phyloP scores from a whole-genome alignment of 1,140 invertebrate species.

The Calliopsis andreniformis region DNA sequence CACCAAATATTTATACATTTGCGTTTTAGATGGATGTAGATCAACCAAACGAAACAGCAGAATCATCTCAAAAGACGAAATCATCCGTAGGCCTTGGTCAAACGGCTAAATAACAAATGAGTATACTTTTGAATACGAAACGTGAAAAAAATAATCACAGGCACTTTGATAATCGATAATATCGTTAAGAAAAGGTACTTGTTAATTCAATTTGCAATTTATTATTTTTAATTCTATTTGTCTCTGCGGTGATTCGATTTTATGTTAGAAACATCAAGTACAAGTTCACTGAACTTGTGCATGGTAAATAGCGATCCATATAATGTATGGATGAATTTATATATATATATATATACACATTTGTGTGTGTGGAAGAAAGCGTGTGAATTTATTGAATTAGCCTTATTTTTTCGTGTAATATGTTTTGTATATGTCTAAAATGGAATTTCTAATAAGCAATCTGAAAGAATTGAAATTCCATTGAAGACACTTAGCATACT shows the following conservation, averaged over 20 bases:
- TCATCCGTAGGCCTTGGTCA: slow-evolving; percentile 69
- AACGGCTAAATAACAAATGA: slow-evolving; percentile 79
- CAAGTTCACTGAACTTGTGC: slow-evolving; percentile 19
- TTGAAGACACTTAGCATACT: slow-evolving; percentile 4
- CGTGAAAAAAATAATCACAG: slow-evolving; percentile 64
- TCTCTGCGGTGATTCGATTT: not conserved
- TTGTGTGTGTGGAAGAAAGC: slow-evolving; percentile 4
- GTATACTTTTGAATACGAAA: slow-evolving; percentile 64
- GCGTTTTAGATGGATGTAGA: slow-evolving; percentile 77
- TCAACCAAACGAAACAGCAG: slow-evolving; percentile 73
- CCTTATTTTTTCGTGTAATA: slow-evolving; percentile 32
- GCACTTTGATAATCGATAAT: slow-evolving; percentile 57
- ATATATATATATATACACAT: not conserved
- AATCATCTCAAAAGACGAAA: slow-evolving; percentile 78
- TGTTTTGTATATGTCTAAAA: slow-evolving; percentile 24
- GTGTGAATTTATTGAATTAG: slow-evolving; percentile 18
- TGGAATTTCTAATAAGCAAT: slow-evolving; percentile 17
- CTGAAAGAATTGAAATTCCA: not conserved
- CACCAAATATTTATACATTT: not conserved
- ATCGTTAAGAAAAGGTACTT: slow-evolving; percentile 40
- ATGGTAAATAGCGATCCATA: not conserved
- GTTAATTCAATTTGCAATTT: slow-evolving; percentile 35
- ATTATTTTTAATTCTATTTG: slow-evolving; percentile 19
- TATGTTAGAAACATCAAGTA: slow-evolving; percentile 5
- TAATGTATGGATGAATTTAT: slow-evolving; percentile 21